A percentile compares a stretch with the other conserved stretches of the same genome.
These are phyloP conservation scores for Leptinotarsa juncta DNA, from an alignment of 2,888 invertebrate genomes.

Conservation along the genomic window DNA sequence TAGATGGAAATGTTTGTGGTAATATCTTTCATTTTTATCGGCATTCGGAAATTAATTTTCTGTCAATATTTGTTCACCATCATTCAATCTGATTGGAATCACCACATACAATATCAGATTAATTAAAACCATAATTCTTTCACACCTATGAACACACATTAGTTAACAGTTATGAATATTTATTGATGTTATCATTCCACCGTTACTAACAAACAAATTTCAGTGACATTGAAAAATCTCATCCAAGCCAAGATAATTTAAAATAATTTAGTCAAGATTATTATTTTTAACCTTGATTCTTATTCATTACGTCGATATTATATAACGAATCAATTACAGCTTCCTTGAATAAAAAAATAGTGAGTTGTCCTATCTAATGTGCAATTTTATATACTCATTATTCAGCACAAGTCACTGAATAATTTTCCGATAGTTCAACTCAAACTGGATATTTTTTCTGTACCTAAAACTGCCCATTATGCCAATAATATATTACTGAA, in stretches of 20 bases:
- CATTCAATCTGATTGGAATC: too few relatives aligned
- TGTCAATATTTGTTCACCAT: too few relatives aligned
- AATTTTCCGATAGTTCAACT: too few relatives aligned
- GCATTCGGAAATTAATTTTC: too few relatives aligned
- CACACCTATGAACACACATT: background rate
- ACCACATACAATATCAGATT: too few relatives aligned
- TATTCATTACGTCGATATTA: slow-evolving; percentile 1
- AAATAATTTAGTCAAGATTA: background rate
- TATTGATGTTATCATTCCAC: background rate
- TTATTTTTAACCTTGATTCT: slow-evolving; percentile 14
- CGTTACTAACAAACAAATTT: background rate
- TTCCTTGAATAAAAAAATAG: background rate
- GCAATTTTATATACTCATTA: background rate
- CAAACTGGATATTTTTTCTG: too few relatives aligned
- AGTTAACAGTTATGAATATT: background rate
- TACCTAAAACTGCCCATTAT: too few relatives aligned
- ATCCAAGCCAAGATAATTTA: background rate
- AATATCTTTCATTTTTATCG: too few relatives aligned
- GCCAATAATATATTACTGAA: too few relatives aligned
- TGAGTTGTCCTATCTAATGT: background rate
- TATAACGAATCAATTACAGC: slow-evolving; percentile 7
- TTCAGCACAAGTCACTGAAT: too few relatives aligned
- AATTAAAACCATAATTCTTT: too few relatives aligned
- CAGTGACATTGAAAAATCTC: slow-evolving; percentile 4
- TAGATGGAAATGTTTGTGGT: too few relatives aligned